Conservation (phyloP, 2,888 invertebrate species). For the Fabriciana adippe region DNA sequence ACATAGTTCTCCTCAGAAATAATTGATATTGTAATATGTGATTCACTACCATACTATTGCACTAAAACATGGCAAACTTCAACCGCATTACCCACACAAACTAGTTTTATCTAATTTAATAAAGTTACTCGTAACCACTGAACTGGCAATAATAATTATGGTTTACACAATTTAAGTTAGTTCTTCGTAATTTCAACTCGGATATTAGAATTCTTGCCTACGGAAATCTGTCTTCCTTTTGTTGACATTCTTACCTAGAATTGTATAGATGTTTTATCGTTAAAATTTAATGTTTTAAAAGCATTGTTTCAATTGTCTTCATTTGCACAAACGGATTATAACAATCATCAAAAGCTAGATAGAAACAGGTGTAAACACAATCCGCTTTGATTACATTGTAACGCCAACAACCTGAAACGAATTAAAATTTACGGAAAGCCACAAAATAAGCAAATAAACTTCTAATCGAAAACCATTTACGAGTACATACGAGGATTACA, state of each 20-base stretch:
- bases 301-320: constrained; percentile 10
- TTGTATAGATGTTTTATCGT: not conserved
- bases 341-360: constrained; percentile 13
- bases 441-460: constrained; percentile 33
- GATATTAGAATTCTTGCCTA: constrained; percentile 2
- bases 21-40: not conserved
- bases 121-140: constrained; percentile 11
- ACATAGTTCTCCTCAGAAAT: too few relatives aligned
- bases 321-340: constrained; percentile 22
- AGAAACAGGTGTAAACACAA: constrained; percentile 11
- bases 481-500: constrained; percentile 9
- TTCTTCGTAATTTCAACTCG: constrained; percentile 10
- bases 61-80: constrained; percentile 9
- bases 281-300: constrained; percentile 8
- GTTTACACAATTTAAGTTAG: constrained; percentile 13
- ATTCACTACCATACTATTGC: not conserved
- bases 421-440: constrained; percentile 27
- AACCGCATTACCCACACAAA: constrained; percentile 5
- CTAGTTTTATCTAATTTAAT: constrained; percentile 22
- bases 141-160: constrained; percentile 17
- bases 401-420: constrained; percentile 18
- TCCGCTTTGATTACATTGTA: constrained; percentile 29
- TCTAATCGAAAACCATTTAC: constrained; percentile 28
- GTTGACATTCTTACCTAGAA: constrained; percentile 13
- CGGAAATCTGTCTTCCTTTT: constrained; percentile 18